Evolutionary conservation across 2,797 vertebrate species (phyloP).

Genomic region (Selene dorsalis): DNA sequence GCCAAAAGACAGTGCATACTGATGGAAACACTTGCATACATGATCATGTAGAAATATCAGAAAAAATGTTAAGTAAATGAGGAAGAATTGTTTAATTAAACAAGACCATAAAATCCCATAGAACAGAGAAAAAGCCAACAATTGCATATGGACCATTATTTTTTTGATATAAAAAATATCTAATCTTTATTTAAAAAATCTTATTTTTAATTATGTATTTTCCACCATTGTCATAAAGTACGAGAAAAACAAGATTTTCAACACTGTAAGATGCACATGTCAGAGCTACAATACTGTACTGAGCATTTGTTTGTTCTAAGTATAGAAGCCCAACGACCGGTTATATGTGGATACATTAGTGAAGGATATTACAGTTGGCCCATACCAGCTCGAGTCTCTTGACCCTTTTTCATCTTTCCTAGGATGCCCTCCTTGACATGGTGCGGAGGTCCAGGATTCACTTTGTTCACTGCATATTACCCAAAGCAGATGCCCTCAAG

Average conservation of each 20-base stretch:
- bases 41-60: too few relatives aligned
- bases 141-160: neutral
- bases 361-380: conserved; percentile 7
- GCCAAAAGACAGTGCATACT: too few relatives aligned
- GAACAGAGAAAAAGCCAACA: neutral
- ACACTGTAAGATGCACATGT: too few relatives aligned
- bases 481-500: conserved; percentile 87
- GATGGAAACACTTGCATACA: too few relatives aligned
- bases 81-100: neutral
- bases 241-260: neutral
- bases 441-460: conserved; percentile 94
- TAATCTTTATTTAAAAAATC: too few relatives aligned
- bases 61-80: too few relatives aligned
- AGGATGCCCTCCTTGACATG: conserved; percentile 97
- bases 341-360: neutral
- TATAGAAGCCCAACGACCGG: neutral
- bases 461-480: conserved; percentile 97
- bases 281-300: too few relatives aligned
- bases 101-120: neutral
- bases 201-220: neutral
- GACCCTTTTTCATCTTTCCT: conserved; percentile 47
- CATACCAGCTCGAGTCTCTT: conserved; percentile 25
- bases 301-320: neutral
- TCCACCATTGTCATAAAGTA: neutral
- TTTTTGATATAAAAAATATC: too few relatives aligned